A percentile compares a stretch with the other conserved stretches of the same genome.
Conservation (phyloP, 1,140 invertebrate genomes). For the Radopholus similis region DNA sequence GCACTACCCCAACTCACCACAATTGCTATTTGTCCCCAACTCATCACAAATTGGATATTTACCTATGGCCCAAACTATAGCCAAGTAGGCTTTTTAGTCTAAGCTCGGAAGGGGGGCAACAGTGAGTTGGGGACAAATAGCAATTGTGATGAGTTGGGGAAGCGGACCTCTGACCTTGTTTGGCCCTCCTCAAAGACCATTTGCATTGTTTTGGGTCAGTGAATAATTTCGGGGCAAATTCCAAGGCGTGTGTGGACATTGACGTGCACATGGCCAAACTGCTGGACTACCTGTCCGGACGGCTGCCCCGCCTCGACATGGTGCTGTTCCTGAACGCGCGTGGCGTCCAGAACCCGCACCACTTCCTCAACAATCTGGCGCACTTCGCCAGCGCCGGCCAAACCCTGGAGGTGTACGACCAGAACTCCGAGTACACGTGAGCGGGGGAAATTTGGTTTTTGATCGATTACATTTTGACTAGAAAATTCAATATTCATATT, state of each 20-base stretch:
- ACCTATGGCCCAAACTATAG: too few species aligned
- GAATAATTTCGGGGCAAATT: too few species aligned
- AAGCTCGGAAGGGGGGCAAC: too few species aligned
- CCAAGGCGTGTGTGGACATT: constrained; percentile 29
- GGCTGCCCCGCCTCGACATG: constrained; percentile 21
- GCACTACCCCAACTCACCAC: too few species aligned
- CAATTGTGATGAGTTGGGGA: too few species aligned
- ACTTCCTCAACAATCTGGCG: constrained; percentile 28
- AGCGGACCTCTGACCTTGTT: neutral
- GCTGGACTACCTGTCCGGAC: constrained; percentile 18
- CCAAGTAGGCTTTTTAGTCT: too few species aligned
- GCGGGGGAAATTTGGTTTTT: too few species aligned
- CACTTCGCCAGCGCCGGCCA: constrained; percentile 27
- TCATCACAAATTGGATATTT: too few species aligned
- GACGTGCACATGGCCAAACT: constrained; percentile 18
- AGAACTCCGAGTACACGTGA: constrained; percentile 35
- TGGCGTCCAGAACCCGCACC: constrained; percentile 29
- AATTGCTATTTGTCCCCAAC: too few species aligned
- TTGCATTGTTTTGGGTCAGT: constrained; percentile 3
- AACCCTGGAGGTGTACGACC: constrained; percentile 28
- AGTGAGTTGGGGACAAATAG: too few species aligned
- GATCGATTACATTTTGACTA: neutral
- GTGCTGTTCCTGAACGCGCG: constrained; percentile 25
- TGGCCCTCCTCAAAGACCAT: neutral
- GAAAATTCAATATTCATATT: neutral